A percentile compares a stretch with the other conserved stretches of the same genome.
Conservation (phyloP, 1,140 invertebrate species). For the Proales similis region DNA sequence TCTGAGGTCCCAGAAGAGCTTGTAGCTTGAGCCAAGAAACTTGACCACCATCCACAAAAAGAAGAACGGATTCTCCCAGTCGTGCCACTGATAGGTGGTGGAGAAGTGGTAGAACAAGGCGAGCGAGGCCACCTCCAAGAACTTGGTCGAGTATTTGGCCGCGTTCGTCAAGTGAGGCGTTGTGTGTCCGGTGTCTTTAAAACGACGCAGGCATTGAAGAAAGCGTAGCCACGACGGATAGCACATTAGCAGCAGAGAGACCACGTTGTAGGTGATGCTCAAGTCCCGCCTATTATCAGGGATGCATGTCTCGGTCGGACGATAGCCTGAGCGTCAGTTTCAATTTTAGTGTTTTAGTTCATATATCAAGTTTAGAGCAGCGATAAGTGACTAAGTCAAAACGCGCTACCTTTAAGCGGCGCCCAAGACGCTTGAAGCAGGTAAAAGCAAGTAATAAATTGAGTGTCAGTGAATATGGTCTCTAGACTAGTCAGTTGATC, state of each 20-base stretch:
- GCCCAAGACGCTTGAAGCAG: constrained; percentile 39
- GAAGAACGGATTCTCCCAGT: constrained; percentile 37
- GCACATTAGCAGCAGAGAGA: constrained; percentile 37
- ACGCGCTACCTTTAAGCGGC: constrained; percentile 2
- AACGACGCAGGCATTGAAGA: constrained; percentile 89
- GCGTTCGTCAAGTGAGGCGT: constrained; percentile 95
- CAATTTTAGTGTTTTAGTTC: neutral
- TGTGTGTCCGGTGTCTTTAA: constrained; percentile 64
- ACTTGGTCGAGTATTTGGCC: constrained; percentile 94
- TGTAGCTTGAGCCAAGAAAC: constrained; percentile 71
- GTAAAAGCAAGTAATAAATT: constrained; percentile 71
- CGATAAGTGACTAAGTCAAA: neutral
- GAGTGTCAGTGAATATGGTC: constrained; percentile 81
- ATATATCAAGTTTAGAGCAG: neutral
- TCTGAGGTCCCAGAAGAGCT: constrained; percentile 88
- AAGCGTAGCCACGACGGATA: constrained; percentile 95
- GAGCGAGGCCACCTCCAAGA: constrained; percentile 60
- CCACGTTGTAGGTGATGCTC: neutral
- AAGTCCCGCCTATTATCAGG: constrained; percentile 6
- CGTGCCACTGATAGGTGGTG: constrained; percentile 43
- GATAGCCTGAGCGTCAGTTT: neutral
- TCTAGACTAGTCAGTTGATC: constrained; percentile 93
- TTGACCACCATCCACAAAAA: constrained; percentile 55
- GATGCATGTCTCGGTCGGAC: constrained; percentile 5
- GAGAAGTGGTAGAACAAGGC: constrained; percentile 46